Base-by-base conservation (phyloP, 2,113 vertebrate species). In the Cygnus atratus region DNA sequence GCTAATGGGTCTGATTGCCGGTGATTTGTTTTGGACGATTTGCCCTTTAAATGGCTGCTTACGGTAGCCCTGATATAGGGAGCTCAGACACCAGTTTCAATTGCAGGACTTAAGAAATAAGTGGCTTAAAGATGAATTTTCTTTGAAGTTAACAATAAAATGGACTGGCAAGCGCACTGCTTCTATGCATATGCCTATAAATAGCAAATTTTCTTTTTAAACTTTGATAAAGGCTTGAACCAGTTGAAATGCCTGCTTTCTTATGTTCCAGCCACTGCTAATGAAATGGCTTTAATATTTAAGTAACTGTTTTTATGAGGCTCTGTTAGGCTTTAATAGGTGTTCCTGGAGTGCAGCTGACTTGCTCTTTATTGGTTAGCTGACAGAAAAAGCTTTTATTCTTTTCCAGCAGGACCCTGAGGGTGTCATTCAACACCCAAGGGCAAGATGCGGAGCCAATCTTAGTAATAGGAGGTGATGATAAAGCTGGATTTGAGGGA, bases 281-380 rank as follows among this genome's bases (percentile, higher is more conserved):
- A 84, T 88, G 81, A 94, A 96, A 95, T 90, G 48, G 48, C 55
- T 92, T 93, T 85, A 91, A 90, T 93, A 93, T 92, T 96, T 89
- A 91, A 95, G 79, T 87, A 92, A 90, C 86, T 92, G 63, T 81
- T 95, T 95, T 96, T 94, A 96, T 94, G 93, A 86, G 92, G 25
- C 79, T 94, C 84, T 91, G 68, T 37, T 92, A 94, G 92, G 55
- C 80, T 96, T 96, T 91, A 94, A 88, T 95, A 96, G 84, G 81
- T 97, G 88, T 79, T 95, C 84, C 80, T 88, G 86, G 78, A 96
- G 93, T 73, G 71, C 82, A 74, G 74, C 87, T 94, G 93, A 84
- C 92, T 95, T 81, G 41, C 28, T 78, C 10, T 96, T 94, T 92
- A 90, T 81, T 96, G 81, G 80, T 87, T 94, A 86, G 70, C 73